Conservation (phyloP, 2,113 vertebrate species). For the Oncorhynchus clarkii region DNA sequence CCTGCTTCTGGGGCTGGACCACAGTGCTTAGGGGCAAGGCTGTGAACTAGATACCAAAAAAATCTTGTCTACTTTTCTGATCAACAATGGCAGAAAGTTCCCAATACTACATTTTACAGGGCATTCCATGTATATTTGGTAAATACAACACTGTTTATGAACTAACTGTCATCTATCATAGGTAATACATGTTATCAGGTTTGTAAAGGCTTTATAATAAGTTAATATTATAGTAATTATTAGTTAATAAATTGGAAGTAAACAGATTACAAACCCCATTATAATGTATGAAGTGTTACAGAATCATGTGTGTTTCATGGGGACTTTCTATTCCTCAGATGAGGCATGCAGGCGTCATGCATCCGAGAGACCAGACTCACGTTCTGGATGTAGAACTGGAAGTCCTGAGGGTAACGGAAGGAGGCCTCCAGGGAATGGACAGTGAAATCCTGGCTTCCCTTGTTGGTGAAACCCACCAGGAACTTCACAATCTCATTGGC, state of each 20-base stretch:
- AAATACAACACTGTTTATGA: neutral
- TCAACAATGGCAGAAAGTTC: too few species aligned
- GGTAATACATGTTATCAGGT: neutral
- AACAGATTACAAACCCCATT: too few species aligned
- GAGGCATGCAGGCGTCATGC: neutral
- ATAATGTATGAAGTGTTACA: too few species aligned
- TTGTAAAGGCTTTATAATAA: too few species aligned
- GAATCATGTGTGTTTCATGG: neutral
- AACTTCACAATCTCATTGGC: slow-evolving; percentile 77
- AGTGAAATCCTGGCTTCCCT: slow-evolving; percentile 69
- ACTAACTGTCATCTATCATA: neutral
- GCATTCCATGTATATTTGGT: neutral
- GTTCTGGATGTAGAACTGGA: slow-evolving; percentile 79
- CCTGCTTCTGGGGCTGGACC: slow-evolving; percentile 70
- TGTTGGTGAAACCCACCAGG: slow-evolving; percentile 78
- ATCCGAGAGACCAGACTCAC: slow-evolving; percentile 50
- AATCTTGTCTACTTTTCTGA: neutral
- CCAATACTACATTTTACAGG: too few species aligned
- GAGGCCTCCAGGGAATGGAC: slow-evolving; percentile 74
- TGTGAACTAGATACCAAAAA: slow-evolving; percentile 67
- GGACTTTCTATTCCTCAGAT: neutral
- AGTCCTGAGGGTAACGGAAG: slow-evolving; percentile 79
- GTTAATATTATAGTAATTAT: too few species aligned
- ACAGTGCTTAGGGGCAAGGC: slow-evolving; percentile 68
- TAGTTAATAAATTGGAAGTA: too few species aligned